These are phyloP conservation scores for Xiphophorus birchmanni DNA, from an alignment of 2,797 vertebrate genomes.

Conservation along the genomic window DNA sequence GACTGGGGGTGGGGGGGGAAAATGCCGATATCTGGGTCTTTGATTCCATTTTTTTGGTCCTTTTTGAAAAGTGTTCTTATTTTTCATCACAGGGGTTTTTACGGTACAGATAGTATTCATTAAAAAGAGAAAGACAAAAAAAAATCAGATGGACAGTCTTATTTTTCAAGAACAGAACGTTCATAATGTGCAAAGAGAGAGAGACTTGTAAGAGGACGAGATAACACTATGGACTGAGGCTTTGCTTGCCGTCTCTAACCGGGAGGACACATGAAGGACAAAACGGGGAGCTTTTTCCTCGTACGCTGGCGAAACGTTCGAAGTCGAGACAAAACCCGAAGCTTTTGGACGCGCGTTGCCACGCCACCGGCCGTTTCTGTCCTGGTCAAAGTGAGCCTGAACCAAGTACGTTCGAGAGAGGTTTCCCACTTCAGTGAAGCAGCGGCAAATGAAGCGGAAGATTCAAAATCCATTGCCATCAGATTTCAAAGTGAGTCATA, in stretches of 20 bases:
- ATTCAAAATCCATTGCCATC: slow-evolving; percentile 78
- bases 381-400: slow-evolving; percentile 44
- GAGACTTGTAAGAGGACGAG: slow-evolving; percentile 49
- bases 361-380: slow-evolving; percentile 13
- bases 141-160: slow-evolving; percentile 72
- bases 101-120: slow-evolving; percentile 80
- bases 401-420: slow-evolving; percentile 63
- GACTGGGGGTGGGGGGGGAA: slow-evolving; percentile 11
- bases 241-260: slow-evolving; percentile 43
- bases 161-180: slow-evolving; percentile 79
- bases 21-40: slow-evolving; percentile 65
- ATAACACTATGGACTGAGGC: slow-evolving; percentile 55
- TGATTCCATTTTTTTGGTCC: slow-evolving; percentile 74
- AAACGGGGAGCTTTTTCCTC: slow-evolving; percentile 11
- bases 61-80: slow-evolving; percentile 85
- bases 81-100: slow-evolving; percentile 81
- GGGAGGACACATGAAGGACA: slow-evolving; percentile 31
- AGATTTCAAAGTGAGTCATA: slow-evolving; percentile 76
- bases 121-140: slow-evolving; percentile 49
- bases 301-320: slow-evolving; percentile 17
- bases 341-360: slow-evolving; percentile 29
- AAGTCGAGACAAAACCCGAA: slow-evolving; percentile 13
- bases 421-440: slow-evolving; percentile 43
- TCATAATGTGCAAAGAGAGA: slow-evolving; percentile 59
- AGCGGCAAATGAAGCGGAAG: slow-evolving; percentile 56